These are phyloP conservation scores for Uloborus diversus DNA, from an alignment of 1,140 invertebrate genomes.

Conservation along the genomic window DNA sequence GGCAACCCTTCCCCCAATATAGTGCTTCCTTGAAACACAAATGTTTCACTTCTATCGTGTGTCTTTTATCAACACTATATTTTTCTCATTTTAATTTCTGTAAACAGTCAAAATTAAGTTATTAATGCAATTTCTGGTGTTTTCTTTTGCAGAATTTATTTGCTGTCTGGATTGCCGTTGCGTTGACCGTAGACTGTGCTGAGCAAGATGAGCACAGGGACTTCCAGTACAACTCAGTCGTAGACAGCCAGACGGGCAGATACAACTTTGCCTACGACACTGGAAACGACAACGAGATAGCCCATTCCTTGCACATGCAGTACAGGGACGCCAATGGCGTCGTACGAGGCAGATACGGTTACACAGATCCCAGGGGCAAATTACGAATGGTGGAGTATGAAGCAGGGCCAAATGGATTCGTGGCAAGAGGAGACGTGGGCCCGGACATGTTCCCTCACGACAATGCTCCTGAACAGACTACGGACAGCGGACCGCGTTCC, in stretches of 20 bases:
- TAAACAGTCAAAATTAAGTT: too few species aligned
- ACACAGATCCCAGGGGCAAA: constrained; percentile 87
- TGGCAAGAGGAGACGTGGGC: constrained; percentile 51
- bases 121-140: too few species aligned
- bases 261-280: constrained; percentile 91
- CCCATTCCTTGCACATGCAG: constrained; percentile 88
- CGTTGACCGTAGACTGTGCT: not conserved
- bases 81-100: too few species aligned
- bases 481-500: not conserved
- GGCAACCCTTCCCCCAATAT: too few species aligned
- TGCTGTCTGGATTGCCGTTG: not conserved
- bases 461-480: not conserved
- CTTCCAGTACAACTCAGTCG: constrained; percentile 58
- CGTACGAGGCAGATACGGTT: constrained; percentile 87
- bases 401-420: constrained; percentile 72
- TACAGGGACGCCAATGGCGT: constrained; percentile 85
- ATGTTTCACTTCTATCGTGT: too few species aligned
- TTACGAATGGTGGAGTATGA: constrained; percentile 88
- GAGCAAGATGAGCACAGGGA: constrained; percentile 34
- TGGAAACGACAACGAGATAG: constrained; percentile 69
- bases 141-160: not conserved
- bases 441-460: constrained; percentile 28
- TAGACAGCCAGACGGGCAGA: constrained; percentile 72
- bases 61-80: too few species aligned
- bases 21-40: too few species aligned